A percentile compares a stretch with the other conserved stretches of the same genome.
phyloP scores from a whole-genome alignment of 1,140 invertebrate species.

The Paralvinella palmiformis region DNA sequence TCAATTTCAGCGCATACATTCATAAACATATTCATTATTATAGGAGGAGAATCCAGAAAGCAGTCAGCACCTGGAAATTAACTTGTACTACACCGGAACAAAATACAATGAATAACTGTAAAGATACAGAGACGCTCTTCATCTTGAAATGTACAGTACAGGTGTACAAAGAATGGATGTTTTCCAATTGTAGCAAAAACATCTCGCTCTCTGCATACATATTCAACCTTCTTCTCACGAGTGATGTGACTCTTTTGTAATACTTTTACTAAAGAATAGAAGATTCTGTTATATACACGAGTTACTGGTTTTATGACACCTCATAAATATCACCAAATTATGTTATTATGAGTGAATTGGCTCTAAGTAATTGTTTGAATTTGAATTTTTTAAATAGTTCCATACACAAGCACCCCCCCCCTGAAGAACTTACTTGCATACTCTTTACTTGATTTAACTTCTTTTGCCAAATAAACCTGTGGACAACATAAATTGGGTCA shows the following conservation, averaged over 20 bases:
- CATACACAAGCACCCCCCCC: not conserved
- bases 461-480: constrained; percentile 83
- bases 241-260: constrained; percentile 89
- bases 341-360: too few species aligned
- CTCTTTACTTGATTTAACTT: constrained; percentile 79
- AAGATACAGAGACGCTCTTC: constrained; percentile 73
- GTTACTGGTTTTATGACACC: too few species aligned
- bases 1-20: too few species aligned
- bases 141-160: constrained; percentile 97
- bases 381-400: constrained; percentile 9
- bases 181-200: constrained; percentile 52
- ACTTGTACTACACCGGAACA: not conserved
- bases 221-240: constrained; percentile 85
- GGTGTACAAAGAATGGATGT: constrained; percentile 78
- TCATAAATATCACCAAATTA: too few species aligned
- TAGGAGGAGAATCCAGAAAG: too few species aligned
- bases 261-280: constrained; percentile 76
- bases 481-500: constrained; percentile 23
- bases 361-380: not conserved
- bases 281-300: too few species aligned
- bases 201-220: constrained; percentile 88
- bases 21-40: too few species aligned
- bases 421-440: constrained; percentile 77
- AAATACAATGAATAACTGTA: constrained; percentile 17
- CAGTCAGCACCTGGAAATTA: too few species aligned